Percentiles rank a stretch among this genome's conserved stretches.
Evolutionary conservation across 2,888 invertebrate species (phyloP).

Genomic region (Torymus aiolomorphi): DNA sequence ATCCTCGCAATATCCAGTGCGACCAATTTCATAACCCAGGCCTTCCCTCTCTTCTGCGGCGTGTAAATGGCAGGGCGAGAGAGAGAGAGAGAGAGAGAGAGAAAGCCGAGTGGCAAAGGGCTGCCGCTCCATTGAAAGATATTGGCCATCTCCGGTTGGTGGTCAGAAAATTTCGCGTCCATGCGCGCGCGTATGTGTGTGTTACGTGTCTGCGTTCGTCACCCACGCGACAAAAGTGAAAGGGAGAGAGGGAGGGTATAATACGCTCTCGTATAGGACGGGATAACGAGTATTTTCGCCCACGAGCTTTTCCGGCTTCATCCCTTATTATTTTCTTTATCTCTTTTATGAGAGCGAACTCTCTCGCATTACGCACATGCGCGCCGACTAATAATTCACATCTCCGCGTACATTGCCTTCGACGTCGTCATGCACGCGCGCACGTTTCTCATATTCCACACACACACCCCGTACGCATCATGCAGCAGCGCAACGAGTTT

Average conservation of each 20-base stretch:
- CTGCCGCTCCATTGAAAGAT: background rate
- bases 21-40: constrained; percentile 49
- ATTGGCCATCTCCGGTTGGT: constrained; percentile 36
- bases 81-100: no score
- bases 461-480: no score
- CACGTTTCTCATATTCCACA: constrained; percentile 5
- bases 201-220: no score
- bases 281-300: constrained; percentile 2
- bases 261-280: background rate
- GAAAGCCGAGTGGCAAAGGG: background rate
- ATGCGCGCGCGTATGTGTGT: no score
- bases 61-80: constrained; percentile 1
- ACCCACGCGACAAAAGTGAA: no score
- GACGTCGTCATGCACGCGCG: background rate
- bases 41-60: background rate
- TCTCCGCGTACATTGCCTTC: constrained; percentile 20
- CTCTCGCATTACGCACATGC: constrained; percentile 20
- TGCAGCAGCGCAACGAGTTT: background rate
- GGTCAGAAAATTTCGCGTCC: constrained; percentile 3
- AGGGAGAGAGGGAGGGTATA: no score
- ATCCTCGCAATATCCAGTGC: constrained; percentile 44
- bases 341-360: constrained; percentile 20
- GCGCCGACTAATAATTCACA: constrained; percentile 48
- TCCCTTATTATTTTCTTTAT: constrained; percentile 51
- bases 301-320: background rate